Base-by-base conservation (phyloP, 1,140 invertebrate species). In the Ladona fulva region DNA sequence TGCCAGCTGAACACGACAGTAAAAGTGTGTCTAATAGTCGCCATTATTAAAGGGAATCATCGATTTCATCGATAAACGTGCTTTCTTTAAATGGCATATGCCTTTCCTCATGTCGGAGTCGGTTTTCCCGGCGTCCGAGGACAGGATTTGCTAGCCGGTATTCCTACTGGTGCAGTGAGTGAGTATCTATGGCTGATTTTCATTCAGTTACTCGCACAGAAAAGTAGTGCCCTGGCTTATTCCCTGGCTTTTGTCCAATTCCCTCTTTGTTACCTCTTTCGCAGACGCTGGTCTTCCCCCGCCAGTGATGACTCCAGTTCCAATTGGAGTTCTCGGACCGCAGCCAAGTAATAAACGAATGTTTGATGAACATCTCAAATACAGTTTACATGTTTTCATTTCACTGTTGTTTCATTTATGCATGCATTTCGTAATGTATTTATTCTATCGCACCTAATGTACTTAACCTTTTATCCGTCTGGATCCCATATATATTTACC, bases 201-300 rank as follows among this genome's bases (percentile, higher is more conserved):
- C 1, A 5, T 1, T 37, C 8, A 8, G 29, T 37, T 3, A 66
- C 5, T 66, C n/a, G 52, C 52, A 66, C 52, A 66, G 29, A 37
- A 3, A 1, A 66, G 52, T 66, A 66, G 52, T 66, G 52, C n/a
- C 52, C 52, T 66, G 14, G 52, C 52, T 66, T 66, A 16, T 37
- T 6, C 52, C 52, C 52, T 66, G 52, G 52, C 52, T 66, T 66
- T 66, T 66, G 52, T 66, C 52, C 52, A 66, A 66, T 66, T 66
- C 52, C 52, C 52, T 37, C 52, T 66, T 66, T 66, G 52, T 66
- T 66, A 66, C 52, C 52, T 66, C 52, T 66, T 66, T 66, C 52
- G 52, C 52, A 66, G 52, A 66, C 52, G 52, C 52, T 66, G 52
- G 52, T 66, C 52, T 66, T 66, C 52, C 52, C 52, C 52, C 52